Conservation (phyloP, 2,888 invertebrate species). For the Heterodera filipjevi region DNA sequence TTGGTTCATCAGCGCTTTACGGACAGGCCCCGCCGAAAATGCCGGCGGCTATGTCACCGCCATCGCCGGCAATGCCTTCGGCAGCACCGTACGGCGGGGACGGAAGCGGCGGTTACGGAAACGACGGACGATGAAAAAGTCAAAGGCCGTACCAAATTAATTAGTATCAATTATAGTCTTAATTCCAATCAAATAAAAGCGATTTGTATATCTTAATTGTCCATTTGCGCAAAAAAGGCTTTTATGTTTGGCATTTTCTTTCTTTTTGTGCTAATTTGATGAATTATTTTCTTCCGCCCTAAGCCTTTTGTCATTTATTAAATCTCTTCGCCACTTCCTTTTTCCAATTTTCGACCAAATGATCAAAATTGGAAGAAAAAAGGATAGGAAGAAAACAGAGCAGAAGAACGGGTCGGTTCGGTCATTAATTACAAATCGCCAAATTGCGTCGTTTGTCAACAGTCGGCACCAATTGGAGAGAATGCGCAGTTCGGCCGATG, state of each 20-base stretch:
- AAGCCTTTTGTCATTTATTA: too few species aligned
- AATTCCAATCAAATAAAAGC: background rate
- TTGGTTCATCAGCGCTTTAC: background rate
- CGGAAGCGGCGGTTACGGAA: background rate
- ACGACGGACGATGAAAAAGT: background rate
- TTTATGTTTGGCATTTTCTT: too few species aligned
- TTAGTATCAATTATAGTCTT: background rate
- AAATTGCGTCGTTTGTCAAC: background rate
- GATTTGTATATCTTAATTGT: too few species aligned
- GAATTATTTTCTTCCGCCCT: too few species aligned
- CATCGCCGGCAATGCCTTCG: background rate
- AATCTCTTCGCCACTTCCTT: too few species aligned
- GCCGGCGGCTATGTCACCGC: background rate
- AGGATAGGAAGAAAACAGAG: background rate
- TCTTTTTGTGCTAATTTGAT: too few species aligned
- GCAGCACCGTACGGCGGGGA: background rate
- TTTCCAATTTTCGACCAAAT: too few species aligned
- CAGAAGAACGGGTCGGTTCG: background rate
- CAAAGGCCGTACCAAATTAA: background rate
- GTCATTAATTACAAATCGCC: background rate
- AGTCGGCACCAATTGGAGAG: background rate
- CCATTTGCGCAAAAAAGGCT: too few species aligned
- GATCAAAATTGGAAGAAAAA: too few species aligned
- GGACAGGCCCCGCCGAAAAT: background rate
- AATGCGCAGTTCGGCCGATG: too few species aligned